phyloP scores from a whole-genome alignment of 2,113 vertebrate species.

The Pollimyrus isidori region DNA sequence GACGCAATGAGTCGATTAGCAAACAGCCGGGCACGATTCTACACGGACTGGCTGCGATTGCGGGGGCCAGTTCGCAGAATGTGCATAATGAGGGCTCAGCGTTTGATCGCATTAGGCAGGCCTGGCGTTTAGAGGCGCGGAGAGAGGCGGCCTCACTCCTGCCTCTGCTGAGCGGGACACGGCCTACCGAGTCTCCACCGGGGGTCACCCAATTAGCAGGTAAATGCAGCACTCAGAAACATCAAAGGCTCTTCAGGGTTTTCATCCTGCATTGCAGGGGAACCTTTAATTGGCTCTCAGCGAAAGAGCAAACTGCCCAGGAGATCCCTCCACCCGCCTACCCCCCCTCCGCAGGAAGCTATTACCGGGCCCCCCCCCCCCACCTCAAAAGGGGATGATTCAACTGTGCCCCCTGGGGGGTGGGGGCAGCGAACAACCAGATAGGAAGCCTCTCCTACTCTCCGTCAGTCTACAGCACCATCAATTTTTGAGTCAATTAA shows the following conservation, averaged over 20 bases:
- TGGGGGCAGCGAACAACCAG: not conserved
- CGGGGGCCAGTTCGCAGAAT: not conserved
- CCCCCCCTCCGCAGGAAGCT: constrained; percentile 30
- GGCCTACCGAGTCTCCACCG: not conserved
- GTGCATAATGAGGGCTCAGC: not conserved
- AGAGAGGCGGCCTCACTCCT: not conserved
- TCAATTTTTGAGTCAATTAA: not conserved
- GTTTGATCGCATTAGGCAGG: not conserved
- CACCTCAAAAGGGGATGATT: not conserved
- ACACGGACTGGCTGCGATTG: not conserved
- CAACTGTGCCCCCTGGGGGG: not conserved
- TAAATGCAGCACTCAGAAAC: constrained; percentile 18
- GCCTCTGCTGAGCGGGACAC: not conserved
- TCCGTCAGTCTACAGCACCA: not conserved
- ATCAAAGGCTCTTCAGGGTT: constrained; percentile 25
- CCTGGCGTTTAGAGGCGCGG: not conserved
- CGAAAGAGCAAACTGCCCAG: constrained; percentile 29
- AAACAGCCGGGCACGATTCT: not conserved
- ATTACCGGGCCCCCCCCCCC: constrained; percentile 18
- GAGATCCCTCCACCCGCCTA: not conserved
- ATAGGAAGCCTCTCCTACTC: not conserved
- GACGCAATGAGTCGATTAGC: not conserved
- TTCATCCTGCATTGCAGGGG: constrained; percentile 16
- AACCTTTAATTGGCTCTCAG: constrained; percentile 32
- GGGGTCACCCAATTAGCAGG: not conserved